Evolutionary conservation across 2,797 vertebrate species (phyloP), one percentile per base, ranked within the genome.

Genomic region (Notolabrus celidotus): DNA sequence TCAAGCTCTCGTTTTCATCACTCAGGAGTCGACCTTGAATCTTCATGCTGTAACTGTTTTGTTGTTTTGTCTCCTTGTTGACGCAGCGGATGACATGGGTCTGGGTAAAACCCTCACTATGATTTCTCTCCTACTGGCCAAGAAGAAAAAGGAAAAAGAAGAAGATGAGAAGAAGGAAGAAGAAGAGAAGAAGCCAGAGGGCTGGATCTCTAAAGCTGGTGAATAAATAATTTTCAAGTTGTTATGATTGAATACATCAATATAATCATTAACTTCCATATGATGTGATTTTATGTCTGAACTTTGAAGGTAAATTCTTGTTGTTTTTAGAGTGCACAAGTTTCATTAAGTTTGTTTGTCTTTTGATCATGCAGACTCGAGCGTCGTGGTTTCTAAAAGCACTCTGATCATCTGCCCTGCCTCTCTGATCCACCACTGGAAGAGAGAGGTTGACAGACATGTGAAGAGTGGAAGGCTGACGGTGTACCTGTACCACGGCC

Each of bases 11-110:
- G 3, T 12, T 45, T 46, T 45, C 3, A 8, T 29, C 12, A 12
- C 23, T 1, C 25, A 45, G 19, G 12, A 22, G 12, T 15, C 4
- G 12, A 0, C 12, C 42, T 46, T 22, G 0, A 16, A 15, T 11
- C 25, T 11, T 7, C 23, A 47, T 4, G 29, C 17, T 4, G 1
- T 15, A 19, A 9, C 47, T 14, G 0, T 10, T 27, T 1, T 11
- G 17, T 7, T 57, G 17, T 12, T 1, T 22, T 52, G 4, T 23
- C 22, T 52, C 5, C 38, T 23, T 66, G 51, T 49, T 51, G 12
- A 17, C 74, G 41, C 83, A 99, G 98, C 97, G 1, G 98, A 99
- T 88, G 98, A 99, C 85, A 99, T 99, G 97, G 98, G 98, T 51
- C 87, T 99, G 77, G 98, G 98, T 31, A 99, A 99, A 91, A 99